Percentiles rank a stretch among this genome's conserved stretches.
phyloP scores from a whole-genome alignment of 1,140 invertebrate species.

The Mycetomoellerius zeteki region DNA sequence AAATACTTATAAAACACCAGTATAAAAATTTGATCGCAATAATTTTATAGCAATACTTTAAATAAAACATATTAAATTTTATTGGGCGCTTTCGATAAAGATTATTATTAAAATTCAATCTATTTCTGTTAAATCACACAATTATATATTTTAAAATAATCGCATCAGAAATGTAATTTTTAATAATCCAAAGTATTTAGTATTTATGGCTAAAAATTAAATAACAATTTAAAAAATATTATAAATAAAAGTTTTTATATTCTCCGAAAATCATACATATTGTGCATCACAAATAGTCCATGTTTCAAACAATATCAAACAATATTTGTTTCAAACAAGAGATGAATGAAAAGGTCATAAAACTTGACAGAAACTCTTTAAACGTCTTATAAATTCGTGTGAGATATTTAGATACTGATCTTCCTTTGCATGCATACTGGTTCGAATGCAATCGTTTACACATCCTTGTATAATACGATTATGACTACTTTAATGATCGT shows the following conservation, averaged over 20 bases:
- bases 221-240: constrained; percentile 14
- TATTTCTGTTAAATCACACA: not conserved
- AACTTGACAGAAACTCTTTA: constrained; percentile 25
- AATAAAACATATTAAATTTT: constrained; percentile 16
- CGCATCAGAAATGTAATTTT: not conserved
- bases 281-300: not conserved
- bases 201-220: too few species aligned
- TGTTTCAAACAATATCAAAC: too few species aligned
- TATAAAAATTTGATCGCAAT: constrained; percentile 2
- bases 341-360: not conserved
- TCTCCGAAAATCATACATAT: constrained; percentile 6
- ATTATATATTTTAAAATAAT: constrained; percentile 22
- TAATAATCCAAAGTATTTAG: not conserved
- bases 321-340: not conserved
- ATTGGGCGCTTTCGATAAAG: not conserved
- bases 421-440: constrained; percentile 21
- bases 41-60: constrained; percentile 1
- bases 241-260: not conserved
- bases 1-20: not conserved
- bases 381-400: constrained; percentile 40
- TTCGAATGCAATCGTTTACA: constrained; percentile 22
- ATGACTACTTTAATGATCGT: constrained; percentile 26
- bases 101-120: not conserved
- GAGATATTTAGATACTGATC: constrained; percentile 26
- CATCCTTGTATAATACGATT: not conserved